A percentile compares a stretch with the other conserved stretches of the same genome.
Conservation (phyloP, 2,797 vertebrate species). For the Myotis myotis region DNA sequence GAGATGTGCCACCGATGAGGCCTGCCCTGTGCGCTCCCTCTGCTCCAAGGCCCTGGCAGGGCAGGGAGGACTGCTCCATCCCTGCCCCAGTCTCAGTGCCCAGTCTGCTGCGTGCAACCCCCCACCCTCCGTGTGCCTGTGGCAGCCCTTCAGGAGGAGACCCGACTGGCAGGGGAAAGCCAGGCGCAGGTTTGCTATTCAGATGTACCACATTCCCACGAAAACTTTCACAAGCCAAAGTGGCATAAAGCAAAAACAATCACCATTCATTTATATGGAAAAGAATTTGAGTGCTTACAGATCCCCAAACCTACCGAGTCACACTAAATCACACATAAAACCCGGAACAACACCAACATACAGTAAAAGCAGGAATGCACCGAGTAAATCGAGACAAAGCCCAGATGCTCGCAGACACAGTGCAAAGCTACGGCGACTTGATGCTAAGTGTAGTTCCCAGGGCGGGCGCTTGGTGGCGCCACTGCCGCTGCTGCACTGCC, state of each 20-base stretch:
- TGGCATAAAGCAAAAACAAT: not conserved
- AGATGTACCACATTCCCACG: not conserved
- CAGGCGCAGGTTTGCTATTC: not conserved
- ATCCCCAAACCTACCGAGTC: not conserved
- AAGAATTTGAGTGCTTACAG: not conserved
- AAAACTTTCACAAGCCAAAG: not conserved
- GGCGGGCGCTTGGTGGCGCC: not conserved
- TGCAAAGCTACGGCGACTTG: not conserved
- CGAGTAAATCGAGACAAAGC: not conserved
- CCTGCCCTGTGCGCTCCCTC: not conserved
- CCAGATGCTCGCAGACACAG: not conserved
- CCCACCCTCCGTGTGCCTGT: not conserved
- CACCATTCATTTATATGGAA: not conserved
- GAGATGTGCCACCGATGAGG: not conserved
- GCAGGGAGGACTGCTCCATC: not conserved
- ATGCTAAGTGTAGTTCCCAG: not conserved
- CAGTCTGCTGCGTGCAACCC: not conserved
- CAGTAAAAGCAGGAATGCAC: not conserved
- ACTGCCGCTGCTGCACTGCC: not conserved
- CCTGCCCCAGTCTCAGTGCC: not conserved
- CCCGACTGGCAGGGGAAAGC: not conserved
- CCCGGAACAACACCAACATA: not conserved
- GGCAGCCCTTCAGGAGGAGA: not conserved
- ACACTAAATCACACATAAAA: not conserved
- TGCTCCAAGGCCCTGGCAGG: not conserved